These are phyloP conservation scores for Chelon auratus DNA, from an alignment of 2,797 vertebrate genomes.

Conservation along the genomic window DNA sequence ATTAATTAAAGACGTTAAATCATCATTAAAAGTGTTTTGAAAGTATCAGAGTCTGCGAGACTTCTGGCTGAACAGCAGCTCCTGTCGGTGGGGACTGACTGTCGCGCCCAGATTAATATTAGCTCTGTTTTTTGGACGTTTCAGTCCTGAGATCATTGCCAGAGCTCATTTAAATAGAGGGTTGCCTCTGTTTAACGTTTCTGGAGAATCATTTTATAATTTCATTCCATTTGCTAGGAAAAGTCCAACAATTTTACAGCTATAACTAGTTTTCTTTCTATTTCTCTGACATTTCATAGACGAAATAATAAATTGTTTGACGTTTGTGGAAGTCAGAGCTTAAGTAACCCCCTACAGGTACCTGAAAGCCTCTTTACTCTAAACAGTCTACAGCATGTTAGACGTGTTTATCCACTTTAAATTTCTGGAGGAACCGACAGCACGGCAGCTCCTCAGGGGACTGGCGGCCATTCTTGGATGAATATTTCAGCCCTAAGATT, in stretches of 20 bases:
- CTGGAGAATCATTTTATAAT: too few species aligned
- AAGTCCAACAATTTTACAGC: too few species aligned
- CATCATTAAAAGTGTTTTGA: background rate
- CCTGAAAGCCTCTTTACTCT: constrained; percentile 1
- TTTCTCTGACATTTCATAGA: constrained; percentile 1
- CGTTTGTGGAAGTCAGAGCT: constrained; percentile 1
- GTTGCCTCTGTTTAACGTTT: too few species aligned
- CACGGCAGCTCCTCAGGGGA: constrained; percentile 26
- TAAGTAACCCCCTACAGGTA: background rate
- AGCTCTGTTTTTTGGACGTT: constrained; percentile 34
- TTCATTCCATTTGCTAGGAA: too few species aligned
- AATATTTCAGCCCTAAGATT: constrained; percentile 46
- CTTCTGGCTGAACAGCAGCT: constrained; percentile 38
- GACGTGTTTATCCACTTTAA: background rate
- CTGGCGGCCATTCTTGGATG: constrained; percentile 21
- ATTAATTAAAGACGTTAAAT: constrained; percentile 17
- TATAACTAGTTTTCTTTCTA: background rate
- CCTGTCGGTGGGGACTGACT: constrained; percentile 38
- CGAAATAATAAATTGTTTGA: background rate
- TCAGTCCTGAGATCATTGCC: constrained; percentile 30
- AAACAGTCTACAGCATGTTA: constrained; percentile 5
- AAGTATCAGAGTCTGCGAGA: constrained; percentile 15
- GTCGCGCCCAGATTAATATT: constrained; percentile 35
- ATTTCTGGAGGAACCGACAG: constrained; percentile 31
- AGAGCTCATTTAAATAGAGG: background rate